Percentiles rank a stretch among this genome's conserved stretches.
Evolutionary conservation across 2,797 vertebrate genomes (phyloP).

Genomic region (Lithobates sylvaticus): DNA sequence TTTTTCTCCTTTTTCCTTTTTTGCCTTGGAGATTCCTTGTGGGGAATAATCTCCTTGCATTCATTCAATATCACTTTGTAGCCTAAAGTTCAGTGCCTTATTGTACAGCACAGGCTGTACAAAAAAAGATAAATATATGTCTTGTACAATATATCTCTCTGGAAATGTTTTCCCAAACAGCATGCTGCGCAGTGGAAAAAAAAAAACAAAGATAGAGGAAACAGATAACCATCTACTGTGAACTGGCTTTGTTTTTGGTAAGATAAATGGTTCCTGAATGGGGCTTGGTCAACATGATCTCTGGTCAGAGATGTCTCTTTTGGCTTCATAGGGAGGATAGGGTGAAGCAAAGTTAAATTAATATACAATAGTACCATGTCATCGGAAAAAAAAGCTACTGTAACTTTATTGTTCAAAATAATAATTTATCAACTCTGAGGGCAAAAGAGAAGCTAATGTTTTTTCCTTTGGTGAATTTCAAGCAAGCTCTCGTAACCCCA

Average conservation of each 20-base stretch:
- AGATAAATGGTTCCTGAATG: slow-evolving; percentile 64
- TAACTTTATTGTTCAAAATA: slow-evolving; percentile 76
- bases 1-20: too few species aligned
- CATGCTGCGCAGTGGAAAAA: slow-evolving; percentile 63
- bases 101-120: slow-evolving; percentile 42
- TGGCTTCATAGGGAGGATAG: slow-evolving; percentile 26
- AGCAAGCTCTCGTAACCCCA: not conserved
- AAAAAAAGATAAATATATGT: slow-evolving; percentile 61
- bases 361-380: slow-evolving; percentile 74
- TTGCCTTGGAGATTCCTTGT: too few species aligned
- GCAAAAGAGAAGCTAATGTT: slow-evolving; percentile 67
- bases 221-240: slow-evolving; percentile 65
- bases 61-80: not conserved
- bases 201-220: slow-evolving; percentile 64
- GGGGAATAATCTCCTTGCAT: too few species aligned
- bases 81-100: not conserved
- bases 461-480: slow-evolving; percentile 6
- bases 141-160: slow-evolving; percentile 49
- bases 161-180: slow-evolving; percentile 34
- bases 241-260: slow-evolving; percentile 66
- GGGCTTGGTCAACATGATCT: slow-evolving; percentile 54
- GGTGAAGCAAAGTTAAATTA: slow-evolving; percentile 61
- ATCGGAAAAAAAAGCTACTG: slow-evolving; percentile 75
- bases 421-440: slow-evolving; percentile 82
- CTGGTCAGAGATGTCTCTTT: slow-evolving; percentile 35